Base-by-base conservation (phyloP, 2,888 invertebrate genomes). In the Cyclophora albipunctata region DNA sequence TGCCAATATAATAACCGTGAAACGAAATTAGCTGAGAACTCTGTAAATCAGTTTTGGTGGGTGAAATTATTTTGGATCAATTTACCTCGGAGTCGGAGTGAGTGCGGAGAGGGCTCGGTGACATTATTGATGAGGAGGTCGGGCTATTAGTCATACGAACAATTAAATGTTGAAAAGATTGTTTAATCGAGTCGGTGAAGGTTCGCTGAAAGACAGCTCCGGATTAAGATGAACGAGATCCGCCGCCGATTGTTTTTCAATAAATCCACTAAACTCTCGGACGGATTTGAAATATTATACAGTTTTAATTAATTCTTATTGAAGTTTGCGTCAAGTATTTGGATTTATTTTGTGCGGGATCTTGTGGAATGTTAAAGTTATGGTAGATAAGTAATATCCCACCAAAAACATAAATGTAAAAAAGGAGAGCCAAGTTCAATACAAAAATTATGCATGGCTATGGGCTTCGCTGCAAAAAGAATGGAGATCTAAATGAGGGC, bases 121-220 rank as follows among this genome's bases (percentile, higher is more conserved):
- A 46, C 7, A 7, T 37, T 51, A 54, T 54, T 52, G 51, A 50
- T 56, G 51, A 49, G 37, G 46, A 54, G 59, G 58, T 54, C 61
- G 52, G 50, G 44, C 58, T 50, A 58, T 63, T 63, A 58, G 58
- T 63, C 57, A 62, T 51, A 47, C 51, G 62, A 56, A 67, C 64
- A 64, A 62, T 66, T 55, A 63, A 62, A 53, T 54, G 58, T 58
- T 56, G 57, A 59, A 54, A 53, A 53, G 55, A 53, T 62, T 37
- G 37, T 63, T 62, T 67, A 66, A 67, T 67, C 55, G 62, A 64
- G 61, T 66, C 64, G 65, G 56, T 56, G 54, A 66, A 63, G 63
- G 63, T 58, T 58, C 57, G 56, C 37, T 5, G 37, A 37, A 55
- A 45, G 40, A 49, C 49, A 54, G 59, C 37, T 37, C 46, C 49